phyloP scores from a whole-genome alignment of 2,797 vertebrate species.

The Fistularia commersonii region DNA sequence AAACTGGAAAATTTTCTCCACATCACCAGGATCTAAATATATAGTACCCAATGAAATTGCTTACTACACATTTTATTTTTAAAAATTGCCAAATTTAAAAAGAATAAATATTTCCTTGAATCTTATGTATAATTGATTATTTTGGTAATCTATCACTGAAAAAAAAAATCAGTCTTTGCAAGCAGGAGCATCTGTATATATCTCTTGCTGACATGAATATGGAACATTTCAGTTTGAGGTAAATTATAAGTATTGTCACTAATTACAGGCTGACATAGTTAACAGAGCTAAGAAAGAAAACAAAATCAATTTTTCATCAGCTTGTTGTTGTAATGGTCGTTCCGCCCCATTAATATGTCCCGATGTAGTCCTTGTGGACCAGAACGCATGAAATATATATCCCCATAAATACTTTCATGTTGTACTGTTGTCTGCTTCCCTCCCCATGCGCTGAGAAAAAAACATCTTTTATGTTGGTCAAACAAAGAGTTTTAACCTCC shows the following conservation, averaged over 20 bases:
- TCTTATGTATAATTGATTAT: no score
- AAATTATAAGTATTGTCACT: constrained; percentile 46
- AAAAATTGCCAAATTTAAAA: no score
- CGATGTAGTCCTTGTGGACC: constrained; percentile 74
- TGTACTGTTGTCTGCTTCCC: constrained; percentile 62
- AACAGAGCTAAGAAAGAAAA: constrained; percentile 74
- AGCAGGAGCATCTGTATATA: not conserved
- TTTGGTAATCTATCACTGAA: no score
- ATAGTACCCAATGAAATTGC: no score
- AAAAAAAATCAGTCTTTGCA: no score
- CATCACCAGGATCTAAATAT: no score
- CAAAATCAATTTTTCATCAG: constrained; percentile 75
- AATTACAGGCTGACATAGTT: constrained; percentile 70
- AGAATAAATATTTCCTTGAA: no score
- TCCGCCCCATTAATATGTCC: constrained; percentile 77
- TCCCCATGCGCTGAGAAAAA: constrained; percentile 32
- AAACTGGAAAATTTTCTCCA: no score
- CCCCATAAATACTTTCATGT: constrained; percentile 79
- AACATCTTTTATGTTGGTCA: constrained; percentile 25
- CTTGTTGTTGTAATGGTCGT: constrained; percentile 76
- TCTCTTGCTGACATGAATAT: constrained; percentile 13
- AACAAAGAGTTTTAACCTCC: constrained; percentile 17
- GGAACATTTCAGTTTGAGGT: constrained; percentile 35
- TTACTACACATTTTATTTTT: no score
- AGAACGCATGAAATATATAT: constrained; percentile 82